Conservation (phyloP, 2,888 invertebrate genomes). For the Neelides folsomi region DNA sequence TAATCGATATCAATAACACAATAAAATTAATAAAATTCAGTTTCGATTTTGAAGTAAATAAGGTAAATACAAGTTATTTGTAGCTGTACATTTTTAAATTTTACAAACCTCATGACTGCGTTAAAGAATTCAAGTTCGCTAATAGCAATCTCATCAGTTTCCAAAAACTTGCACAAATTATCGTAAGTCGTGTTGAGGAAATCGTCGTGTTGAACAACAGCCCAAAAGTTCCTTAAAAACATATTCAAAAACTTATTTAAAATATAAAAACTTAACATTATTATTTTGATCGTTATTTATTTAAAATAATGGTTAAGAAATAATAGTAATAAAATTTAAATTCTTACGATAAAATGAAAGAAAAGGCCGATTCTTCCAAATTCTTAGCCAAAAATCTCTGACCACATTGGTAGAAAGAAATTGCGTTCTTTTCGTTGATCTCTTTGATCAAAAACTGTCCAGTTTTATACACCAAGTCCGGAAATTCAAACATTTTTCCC, state of each 20-base stretch:
- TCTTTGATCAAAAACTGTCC: conserved; percentile 14
- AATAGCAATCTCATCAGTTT: conserved; percentile 17
- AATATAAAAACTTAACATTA: not conserved
- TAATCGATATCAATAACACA: no score
- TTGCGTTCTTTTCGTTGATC: conserved; percentile 20
- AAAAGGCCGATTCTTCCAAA: not conserved
- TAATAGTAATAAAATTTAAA: not conserved
- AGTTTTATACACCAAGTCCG: conserved; percentile 15
- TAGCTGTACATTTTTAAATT: not conserved
- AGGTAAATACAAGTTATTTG: no score
- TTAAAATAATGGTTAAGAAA: not conserved
- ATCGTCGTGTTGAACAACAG: conserved; percentile 12
- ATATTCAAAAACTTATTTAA: not conserved
- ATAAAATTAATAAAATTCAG: no score
- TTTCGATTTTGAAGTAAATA: no score
- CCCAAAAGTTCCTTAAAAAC: conserved; percentile 12
- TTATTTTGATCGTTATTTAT: not conserved
- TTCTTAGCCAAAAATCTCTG: not conserved
- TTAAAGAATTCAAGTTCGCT: conserved; percentile 15
- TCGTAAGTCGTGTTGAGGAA: conserved; percentile 14
- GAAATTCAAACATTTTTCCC: conserved; percentile 22
- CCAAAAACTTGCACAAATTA: conserved; percentile 12
- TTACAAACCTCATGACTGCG: conserved; percentile 17
- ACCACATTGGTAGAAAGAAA: conserved; percentile 23
- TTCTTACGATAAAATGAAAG: conserved; percentile 1